Base-by-base conservation (phyloP, 2,113 vertebrate genomes). In the Tenrec ecaudatus region DNA sequence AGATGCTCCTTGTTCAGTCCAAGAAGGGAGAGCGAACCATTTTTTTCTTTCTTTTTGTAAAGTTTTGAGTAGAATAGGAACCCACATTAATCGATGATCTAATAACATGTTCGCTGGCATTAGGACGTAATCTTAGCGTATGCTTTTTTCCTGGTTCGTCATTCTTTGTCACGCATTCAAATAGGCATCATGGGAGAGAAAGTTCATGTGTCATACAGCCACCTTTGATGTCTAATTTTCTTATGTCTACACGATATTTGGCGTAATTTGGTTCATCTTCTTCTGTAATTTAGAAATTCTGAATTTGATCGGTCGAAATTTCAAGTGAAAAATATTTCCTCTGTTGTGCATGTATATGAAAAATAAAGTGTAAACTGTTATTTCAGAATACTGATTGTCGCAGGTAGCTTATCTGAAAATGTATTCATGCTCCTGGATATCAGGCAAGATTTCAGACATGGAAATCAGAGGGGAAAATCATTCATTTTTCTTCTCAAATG, bases 301-400 rank as follows among this genome's bases (percentile, higher is more conserved):
- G 76, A 86, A 66, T 89, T 87, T 79, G 10, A 94, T 62, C 53
- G 69, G 22, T 88, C 86, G 80, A 92, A 85, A 92, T 76, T 91
- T 82, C 82, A 95, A 90, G 53, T 78, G 79, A 62, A 36, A 84
- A 77, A 16, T 43, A 58, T 92, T 93, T 86, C 15, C 73, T 79
- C 31, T 79, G 60, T 90, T 82, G 31, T 14, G 58, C 36, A 91
- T 68, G 33, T 81, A 93, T 73, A 68, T 53, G 47, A 75, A 17
- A 68, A 68, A 22, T 93, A 33, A 89, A 60, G 81, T 86, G 27
- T 71, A 93, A 94, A 90, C 86, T 83, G 91, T 62, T 77, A 43
- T 2, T 40, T 82, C 0, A 25, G 36, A 43, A 64, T 8, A 69
- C 29, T 76, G 36, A 60, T 94, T 64, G 40, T 93, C 92, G 79